phyloP scores from a whole-genome alignment of 2,113 vertebrate genomes.

The Labeo catla region DNA sequence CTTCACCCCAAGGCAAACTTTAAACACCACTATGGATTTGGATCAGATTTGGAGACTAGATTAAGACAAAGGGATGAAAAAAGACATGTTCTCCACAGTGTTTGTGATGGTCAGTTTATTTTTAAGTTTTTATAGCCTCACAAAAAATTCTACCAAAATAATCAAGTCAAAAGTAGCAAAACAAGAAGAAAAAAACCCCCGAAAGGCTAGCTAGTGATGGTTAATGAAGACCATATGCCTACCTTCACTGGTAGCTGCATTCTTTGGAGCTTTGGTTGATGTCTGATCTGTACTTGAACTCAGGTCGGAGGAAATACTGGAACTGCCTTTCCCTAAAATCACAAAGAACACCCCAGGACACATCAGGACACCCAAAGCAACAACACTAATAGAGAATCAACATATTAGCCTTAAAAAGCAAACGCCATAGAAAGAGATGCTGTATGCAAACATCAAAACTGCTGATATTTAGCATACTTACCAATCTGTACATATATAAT shows the following conservation, averaged over 20 bases:
- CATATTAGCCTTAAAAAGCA: not conserved
- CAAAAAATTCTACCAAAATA: conserved; percentile 58
- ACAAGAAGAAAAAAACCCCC: not conserved
- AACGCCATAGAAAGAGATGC: not conserved
- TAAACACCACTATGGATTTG: conserved; percentile 22
- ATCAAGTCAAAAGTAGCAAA: conserved; percentile 40
- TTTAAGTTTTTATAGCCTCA: conserved; percentile 54
- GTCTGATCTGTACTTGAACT: conserved; percentile 93
- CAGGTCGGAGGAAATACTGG: conserved; percentile 94
- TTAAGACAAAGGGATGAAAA: conserved; percentile 8
- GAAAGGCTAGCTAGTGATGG: conserved; percentile 38
- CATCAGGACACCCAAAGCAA: conserved; percentile 49
- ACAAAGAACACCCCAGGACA: conserved; percentile 55
- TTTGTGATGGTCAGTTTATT: conserved; percentile 20
- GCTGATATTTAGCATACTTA: not conserved
- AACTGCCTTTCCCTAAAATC: conserved; percentile 89
- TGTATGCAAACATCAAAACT: not conserved
- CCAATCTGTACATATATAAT: not conserved
- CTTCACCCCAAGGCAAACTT: not conserved
- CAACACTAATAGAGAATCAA: not conserved
- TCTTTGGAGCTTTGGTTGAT: conserved; percentile 86
- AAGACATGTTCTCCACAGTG: not conserved
- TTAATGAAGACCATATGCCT: conserved; percentile 78
- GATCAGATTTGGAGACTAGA: not conserved
- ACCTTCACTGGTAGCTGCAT: conserved; percentile 93